Conservation (phyloP, 2,113 vertebrate species). For the Parus major region DNA sequence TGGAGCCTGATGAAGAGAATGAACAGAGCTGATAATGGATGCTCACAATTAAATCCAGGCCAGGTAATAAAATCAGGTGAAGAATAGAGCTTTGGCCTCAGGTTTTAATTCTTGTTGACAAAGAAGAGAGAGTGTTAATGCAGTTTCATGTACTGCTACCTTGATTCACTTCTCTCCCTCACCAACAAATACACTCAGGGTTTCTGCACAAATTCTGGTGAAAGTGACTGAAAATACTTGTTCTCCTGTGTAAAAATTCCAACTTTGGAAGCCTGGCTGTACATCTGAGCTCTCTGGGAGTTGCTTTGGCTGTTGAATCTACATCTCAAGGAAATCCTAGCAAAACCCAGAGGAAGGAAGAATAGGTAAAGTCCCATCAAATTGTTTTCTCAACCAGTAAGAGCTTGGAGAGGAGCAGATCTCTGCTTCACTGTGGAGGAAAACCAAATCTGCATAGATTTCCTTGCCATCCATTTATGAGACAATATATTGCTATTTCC, state of each 20-base stretch:
- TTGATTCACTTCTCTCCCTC: not conserved
- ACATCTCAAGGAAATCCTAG: not conserved
- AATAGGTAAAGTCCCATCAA: not conserved
- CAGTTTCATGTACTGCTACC: not conserved
- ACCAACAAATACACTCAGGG: not conserved
- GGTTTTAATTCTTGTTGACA: not conserved
- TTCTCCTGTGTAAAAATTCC: not conserved
- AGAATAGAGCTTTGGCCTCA: not conserved
- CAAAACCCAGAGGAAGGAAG: not conserved
- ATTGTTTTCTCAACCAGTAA: not conserved
- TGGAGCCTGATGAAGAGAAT: not conserved
- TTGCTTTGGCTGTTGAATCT: not conserved
- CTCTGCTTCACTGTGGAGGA: not conserved
- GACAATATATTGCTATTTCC: not conserved
- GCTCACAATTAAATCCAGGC: constrained; percentile 25
- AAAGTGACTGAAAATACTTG: not conserved
- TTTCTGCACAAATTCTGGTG: not conserved
- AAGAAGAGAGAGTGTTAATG: not conserved
- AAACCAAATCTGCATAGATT: not conserved
- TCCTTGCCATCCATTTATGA: not conserved
- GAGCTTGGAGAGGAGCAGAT: not conserved
- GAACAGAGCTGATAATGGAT: constrained; percentile 7
- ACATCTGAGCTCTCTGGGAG: not conserved
- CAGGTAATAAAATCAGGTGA: constrained; percentile 7
- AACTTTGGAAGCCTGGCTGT: not conserved